Conservation (phyloP, 1,140 invertebrate genomes). For the Lethrus apterus region DNA sequence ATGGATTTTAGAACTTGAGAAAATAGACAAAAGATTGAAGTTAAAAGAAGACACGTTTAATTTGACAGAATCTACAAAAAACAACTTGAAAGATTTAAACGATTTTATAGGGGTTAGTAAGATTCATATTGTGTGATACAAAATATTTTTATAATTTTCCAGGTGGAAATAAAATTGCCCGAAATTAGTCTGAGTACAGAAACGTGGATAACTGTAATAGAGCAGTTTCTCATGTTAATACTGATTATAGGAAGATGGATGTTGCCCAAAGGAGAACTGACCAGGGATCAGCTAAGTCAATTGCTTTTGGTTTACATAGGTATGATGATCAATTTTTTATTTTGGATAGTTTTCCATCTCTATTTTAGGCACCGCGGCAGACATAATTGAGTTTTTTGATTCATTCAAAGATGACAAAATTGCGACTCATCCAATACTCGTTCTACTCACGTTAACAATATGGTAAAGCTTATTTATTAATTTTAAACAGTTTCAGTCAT, state of each 20-base stretch:
- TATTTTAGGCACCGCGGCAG: conserved; percentile 69
- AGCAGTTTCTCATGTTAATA: conserved; percentile 83
- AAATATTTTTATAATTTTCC: conserved; percentile 4
- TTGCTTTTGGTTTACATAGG: conserved; percentile 79
- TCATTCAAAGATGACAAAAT: conserved; percentile 85
- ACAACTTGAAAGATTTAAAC: conserved; percentile 48
- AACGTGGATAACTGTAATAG: conserved; percentile 79
- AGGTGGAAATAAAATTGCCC: conserved; percentile 51
- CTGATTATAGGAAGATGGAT: conserved; percentile 84
- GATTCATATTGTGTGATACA: neutral
- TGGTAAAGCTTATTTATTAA: conserved; percentile 46
- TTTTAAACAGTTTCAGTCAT: no score
- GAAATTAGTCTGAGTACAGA: conserved; percentile 61
- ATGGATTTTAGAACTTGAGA: conserved; percentile 77
- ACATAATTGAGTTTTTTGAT: conserved; percentile 95
- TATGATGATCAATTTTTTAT: conserved; percentile 23
- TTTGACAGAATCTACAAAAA: conserved; percentile 42
- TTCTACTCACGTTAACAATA: conserved; percentile 69
- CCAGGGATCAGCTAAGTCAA: conserved; percentile 84
- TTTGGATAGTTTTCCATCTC: neutral
- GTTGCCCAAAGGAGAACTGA: conserved; percentile 82
- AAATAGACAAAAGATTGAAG: conserved; percentile 59
- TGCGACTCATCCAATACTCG: conserved; percentile 62
- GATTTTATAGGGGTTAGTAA: conserved; percentile 49
- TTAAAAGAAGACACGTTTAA: conserved; percentile 48